phyloP scores from a whole-genome alignment of 2,797 vertebrate genomes.

The Rhincodon typus region DNA sequence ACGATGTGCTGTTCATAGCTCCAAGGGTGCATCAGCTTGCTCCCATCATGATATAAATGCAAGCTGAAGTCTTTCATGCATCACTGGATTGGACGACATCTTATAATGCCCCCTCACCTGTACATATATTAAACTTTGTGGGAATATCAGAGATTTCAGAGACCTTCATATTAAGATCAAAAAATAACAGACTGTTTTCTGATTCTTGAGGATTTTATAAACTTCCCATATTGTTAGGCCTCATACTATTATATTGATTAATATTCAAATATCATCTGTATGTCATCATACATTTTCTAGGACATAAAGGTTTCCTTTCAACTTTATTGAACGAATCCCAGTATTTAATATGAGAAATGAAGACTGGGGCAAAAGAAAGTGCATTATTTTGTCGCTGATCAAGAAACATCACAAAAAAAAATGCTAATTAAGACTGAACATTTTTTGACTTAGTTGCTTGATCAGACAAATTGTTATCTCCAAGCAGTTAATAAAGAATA shows the following conservation, averaged over 20 bases:
- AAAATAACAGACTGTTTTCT: neutral
- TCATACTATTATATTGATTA: neutral
- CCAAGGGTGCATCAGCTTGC: neutral
- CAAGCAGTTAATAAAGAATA: neutral
- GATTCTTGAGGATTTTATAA: neutral
- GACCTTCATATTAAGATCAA: neutral
- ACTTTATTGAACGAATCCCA: neutral
- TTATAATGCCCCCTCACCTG: neutral
- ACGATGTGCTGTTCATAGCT: neutral
- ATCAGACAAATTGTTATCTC: neutral
- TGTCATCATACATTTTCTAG: neutral
- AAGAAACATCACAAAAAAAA: conserved; percentile 20
- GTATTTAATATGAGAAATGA: conserved; percentile 19
- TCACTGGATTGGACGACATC: neutral
- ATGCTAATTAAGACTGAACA: conserved; percentile 25
- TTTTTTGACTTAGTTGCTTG: conserved; percentile 16
- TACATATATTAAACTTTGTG: neutral
- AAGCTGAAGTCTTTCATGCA: neutral
- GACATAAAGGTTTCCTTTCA: conserved; percentile 38
- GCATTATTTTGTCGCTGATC: conserved; percentile 3
- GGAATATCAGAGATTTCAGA: neutral
- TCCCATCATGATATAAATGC: neutral
- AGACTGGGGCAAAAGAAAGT: neutral
- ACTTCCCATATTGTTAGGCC: neutral
- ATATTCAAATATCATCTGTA: neutral